Evolutionary conservation across 2,113 vertebrate species (phyloP), one percentile per base, ranked within the genome.

Genomic region (Sialia sialis): DNA sequence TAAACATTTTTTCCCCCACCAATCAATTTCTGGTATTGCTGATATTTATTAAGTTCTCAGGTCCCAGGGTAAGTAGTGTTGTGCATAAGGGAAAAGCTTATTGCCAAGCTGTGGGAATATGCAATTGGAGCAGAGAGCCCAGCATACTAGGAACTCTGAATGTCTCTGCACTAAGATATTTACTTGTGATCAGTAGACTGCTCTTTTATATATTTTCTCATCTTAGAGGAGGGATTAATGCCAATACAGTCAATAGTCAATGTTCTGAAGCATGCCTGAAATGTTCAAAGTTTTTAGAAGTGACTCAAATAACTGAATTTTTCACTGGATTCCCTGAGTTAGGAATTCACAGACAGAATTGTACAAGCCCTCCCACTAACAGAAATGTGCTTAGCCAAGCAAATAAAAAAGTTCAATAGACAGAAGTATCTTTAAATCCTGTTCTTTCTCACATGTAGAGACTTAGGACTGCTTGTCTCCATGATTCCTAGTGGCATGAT

Each of bases 361-460:
- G 29, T 56, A 56, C 39, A 59, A 29, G 46, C 13, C 14, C 30
- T 34, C 17, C 30, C 9, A 15, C 17, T 38, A 77, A 49, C 17
- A 79, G 38, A 80, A 63, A 16, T 2, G 0, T 22, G 9, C 8
- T 80, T 70, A 27, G 49, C 10, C 34, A 55, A 62, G 44, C 19
- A 73, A 75, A 51, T 21, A 13, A 39, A 67, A 67, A 80, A 29
- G 8, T 30, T 19, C 3, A n/a, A 30, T 72, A 39, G 41, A 34
- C 26, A 56, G 13, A 49, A 41, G 23, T 20, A 13, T 13, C 15
- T 80, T 63, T 59, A 67, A 72, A 63, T 75, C 10, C 14, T 7
- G 0, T 26, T 63, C 34, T 72, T 52, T 64, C 18, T 66, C 2
- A 0, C 8, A 23, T 17, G 4, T n/a, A 62, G 44, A 64, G 7